Evolutionary conservation across 92 coral and sea anemone genomes (phyloP).

Genomic region (Epizoanthus fatuus): DNA sequence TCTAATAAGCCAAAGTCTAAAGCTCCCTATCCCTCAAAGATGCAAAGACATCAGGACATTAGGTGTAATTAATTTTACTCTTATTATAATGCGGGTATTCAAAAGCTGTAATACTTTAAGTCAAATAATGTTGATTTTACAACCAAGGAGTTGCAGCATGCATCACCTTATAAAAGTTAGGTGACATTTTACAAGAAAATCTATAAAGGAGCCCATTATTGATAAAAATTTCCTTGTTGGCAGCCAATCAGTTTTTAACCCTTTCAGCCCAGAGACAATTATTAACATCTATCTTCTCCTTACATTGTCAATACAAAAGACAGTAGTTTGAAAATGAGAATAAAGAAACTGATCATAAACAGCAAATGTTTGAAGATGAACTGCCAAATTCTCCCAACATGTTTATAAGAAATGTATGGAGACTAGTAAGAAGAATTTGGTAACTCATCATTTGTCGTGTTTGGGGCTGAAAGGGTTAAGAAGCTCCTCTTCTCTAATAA

Average conservation of each 20-base stretch:
- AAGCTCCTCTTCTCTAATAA: constrained; percentile 11
- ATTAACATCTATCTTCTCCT: constrained; percentile 2
- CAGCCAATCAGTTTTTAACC: constrained; percentile 20
- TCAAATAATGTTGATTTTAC: neutral
- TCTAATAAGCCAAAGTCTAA: neutral
- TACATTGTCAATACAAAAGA: neutral
- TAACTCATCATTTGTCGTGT: neutral
- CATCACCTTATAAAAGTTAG: constrained; percentile 6
- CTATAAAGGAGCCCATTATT: constrained; percentile 7
- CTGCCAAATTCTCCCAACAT: constrained; percentile 9
- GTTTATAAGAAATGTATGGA: constrained; percentile 4
- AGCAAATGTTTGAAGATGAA: neutral
- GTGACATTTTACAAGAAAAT: constrained; percentile 10
- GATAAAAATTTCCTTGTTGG: constrained; percentile 13
- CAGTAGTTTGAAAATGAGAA: constrained; percentile 4
- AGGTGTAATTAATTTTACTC: constrained; percentile 7
- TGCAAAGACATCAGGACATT: constrained; percentile 10
- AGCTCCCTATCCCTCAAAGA: constrained; percentile 23
- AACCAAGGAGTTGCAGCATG: constrained; percentile 5
- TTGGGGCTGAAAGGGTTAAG: neutral
- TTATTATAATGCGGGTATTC: constrained; percentile 15
- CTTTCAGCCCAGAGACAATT: neutral
- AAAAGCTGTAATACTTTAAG: constrained; percentile 6
- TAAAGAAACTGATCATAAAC: neutral
- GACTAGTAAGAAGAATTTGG: constrained; percentile 8